phyloP scores from a whole-genome alignment of 2,888 invertebrate genomes.

The Acleris sparsana region DNA sequence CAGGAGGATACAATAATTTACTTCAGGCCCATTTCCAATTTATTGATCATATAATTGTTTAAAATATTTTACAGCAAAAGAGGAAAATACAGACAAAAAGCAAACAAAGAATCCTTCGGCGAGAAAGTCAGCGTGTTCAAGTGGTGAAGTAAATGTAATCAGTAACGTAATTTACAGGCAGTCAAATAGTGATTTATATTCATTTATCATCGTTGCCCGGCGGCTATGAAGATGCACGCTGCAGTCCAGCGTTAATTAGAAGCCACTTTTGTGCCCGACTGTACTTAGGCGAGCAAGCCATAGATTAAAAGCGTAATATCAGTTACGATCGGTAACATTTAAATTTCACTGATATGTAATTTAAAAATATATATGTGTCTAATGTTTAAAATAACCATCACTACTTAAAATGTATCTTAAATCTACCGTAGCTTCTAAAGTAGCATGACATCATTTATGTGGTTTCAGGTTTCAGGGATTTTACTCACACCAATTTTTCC shows the following conservation, averaged over 20 bases:
- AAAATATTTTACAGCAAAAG: too few species aligned
- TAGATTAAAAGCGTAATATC: constrained; percentile 4
- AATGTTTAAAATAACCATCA: too few species aligned
- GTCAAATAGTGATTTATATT: constrained; percentile 35
- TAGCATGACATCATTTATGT: too few species aligned
- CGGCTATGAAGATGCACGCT: constrained; percentile 32
- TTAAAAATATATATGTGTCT: too few species aligned
- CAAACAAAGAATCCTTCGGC: constrained; percentile 13
- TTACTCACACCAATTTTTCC: too few species aligned
- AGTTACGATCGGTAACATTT: neutral
- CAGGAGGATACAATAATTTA: too few species aligned
- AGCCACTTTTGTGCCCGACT: constrained; percentile 25
- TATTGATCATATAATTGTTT: too few species aligned
- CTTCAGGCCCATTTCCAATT: too few species aligned
- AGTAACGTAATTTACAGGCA: constrained; percentile 35
- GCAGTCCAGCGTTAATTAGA: constrained; percentile 30
- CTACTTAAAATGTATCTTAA: too few species aligned
- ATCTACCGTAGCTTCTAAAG: too few species aligned
- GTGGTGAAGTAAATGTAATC: constrained; percentile 29
- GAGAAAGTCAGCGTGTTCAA: constrained; percentile 25
- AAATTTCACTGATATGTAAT: too few species aligned
- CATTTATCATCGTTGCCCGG: constrained; percentile 33
- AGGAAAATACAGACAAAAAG: neutral
- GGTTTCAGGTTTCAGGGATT: too few species aligned
- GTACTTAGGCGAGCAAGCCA: constrained; percentile 10